phyloP scores from a whole-genome alignment of 2,888 invertebrate genomes.

The Agrotis clavis region DNA sequence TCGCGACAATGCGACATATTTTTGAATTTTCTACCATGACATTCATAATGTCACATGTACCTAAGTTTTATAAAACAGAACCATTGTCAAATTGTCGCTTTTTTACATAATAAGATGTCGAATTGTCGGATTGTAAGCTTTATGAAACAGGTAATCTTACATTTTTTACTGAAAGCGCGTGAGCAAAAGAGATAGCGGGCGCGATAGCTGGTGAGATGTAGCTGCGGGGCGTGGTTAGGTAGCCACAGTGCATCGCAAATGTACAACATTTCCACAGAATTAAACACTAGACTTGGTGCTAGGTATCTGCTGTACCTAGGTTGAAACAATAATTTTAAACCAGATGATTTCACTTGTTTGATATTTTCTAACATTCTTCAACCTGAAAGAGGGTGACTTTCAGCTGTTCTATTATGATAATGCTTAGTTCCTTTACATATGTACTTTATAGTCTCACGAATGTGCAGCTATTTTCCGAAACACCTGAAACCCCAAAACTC shows the following conservation, averaged over 20 bases:
- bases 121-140: too few relatives aligned
- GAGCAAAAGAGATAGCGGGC: not conserved
- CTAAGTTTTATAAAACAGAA: not conserved
- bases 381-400: not conserved
- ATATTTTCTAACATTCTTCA: too few relatives aligned
- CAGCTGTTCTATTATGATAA: not conserved
- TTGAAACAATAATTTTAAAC: not conserved
- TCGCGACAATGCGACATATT: not conserved
- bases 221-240: not conserved
- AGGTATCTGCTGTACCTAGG: too few relatives aligned
- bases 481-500: too few relatives aligned
- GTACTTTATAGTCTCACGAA: not conserved
- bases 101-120: too few relatives aligned
- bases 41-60: not conserved
- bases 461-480: not conserved
- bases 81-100: too few relatives aligned
- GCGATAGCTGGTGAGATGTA: too few relatives aligned
- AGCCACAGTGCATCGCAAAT: not conserved
- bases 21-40: not conserved
- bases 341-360: not conserved
- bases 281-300: too few relatives aligned
- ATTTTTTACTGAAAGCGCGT: too few relatives aligned
- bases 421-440: too few relatives aligned
- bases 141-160: too few relatives aligned
- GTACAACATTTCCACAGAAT: not conserved